A percentile compares a stretch with the other conserved stretches of the same genome.
Evolutionary conservation across 2,797 vertebrate genomes (phyloP).

Genomic region (Molossus alvarezi): DNA sequence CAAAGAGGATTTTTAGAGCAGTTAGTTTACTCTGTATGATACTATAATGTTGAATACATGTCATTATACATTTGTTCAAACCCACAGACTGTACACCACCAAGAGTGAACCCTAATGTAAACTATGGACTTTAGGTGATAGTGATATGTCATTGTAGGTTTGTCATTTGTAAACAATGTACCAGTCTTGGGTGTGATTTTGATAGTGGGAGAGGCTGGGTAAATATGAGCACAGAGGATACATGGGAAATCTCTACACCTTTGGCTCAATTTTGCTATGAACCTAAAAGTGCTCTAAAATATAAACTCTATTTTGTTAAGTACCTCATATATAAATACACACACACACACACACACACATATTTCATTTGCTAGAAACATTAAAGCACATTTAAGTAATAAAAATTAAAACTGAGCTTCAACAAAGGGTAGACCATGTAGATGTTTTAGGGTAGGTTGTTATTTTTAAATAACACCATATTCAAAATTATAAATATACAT

Average conservation of each 20-base stretch:
- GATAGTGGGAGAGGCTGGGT: neutral
- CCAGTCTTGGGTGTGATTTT: neutral
- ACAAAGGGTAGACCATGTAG: neutral
- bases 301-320: neutral
- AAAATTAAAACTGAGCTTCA: neutral
- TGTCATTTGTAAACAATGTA: neutral
- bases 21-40: neutral
- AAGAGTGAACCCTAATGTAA: neutral
- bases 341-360: no score
- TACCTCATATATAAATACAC: neutral
- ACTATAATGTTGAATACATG: neutral
- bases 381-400: conserved; percentile 15
- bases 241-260: neutral
- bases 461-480: neutral
- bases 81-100: neutral
- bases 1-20: neutral
- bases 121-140: neutral
- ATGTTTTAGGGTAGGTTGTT: neutral
- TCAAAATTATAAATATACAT: conserved; percentile 38
- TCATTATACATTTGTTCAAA: neutral
- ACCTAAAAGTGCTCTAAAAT: neutral
- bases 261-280: neutral
- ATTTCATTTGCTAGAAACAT: neutral
- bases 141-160: neutral
- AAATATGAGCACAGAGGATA: neutral